Base-by-base conservation (phyloP, 2,113 vertebrate genomes). In the Poeciliopsis retropinna region DNA sequence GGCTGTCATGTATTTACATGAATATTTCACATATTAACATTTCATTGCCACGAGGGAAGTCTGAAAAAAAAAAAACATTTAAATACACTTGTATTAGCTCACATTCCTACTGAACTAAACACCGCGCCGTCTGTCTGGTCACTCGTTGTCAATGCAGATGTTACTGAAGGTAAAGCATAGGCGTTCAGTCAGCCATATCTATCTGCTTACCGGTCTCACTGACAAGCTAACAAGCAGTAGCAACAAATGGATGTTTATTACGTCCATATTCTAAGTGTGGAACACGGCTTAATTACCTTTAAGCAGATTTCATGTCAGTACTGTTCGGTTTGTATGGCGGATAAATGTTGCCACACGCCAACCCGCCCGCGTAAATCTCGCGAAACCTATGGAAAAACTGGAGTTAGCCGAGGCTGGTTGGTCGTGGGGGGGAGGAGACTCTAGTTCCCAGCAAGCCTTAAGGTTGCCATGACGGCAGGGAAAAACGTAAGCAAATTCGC, bases 231-330 rank as follows among this genome's bases (percentile, higher is more conserved):
- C 66, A 68, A 70, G 67, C 75, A 47, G 65, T 27, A 57, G 25
- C 22, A 27, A 30, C 63, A 61, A 27, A 71, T 15, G 74, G 1
- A 11, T 37, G 66, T 64, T 64, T 39, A 79, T 41, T 30, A 73
- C 57, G 28, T 28, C 37, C 13, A 10, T 44, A 29, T 70, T 41
- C 28, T 41, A 31, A 10, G 22, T 2, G 5, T 12, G 67, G 6
- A 62, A 60, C 13, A 65, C 2, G 17, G 61, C 62, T 63, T 5
- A 34, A 64, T 92, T 93, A 93, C 93, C 91, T 93, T 88, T 67
- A 89, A 66, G 85, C 83, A 76, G 89, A 87, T 87, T 86, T 91
- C 92, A 94, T 91, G 70, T 85, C 91, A 82, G 79, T 86, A 86
- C 80, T 72, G 74, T 78, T 84, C 75, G 34, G 70, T 78, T 87